Evolutionary conservation across 1,140 invertebrate genomes (phyloP), one percentile per base, ranked within the genome.

Genomic region (Eubasilissa regina): DNA sequence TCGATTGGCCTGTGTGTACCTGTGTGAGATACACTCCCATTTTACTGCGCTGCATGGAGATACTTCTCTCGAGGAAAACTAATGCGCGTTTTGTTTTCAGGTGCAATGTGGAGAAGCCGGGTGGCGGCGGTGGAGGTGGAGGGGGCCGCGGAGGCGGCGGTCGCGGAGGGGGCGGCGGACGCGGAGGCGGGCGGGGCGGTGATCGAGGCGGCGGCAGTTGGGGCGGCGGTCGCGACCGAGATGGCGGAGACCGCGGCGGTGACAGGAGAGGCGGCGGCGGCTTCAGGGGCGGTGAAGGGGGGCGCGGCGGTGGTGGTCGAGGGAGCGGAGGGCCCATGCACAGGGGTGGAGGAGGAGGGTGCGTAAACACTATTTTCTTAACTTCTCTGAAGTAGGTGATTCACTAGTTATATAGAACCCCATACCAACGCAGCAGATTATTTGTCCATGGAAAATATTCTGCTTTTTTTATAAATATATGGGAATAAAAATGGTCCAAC

Each of bases 81-180:
- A 12, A 25, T 11, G 9, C 9, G 9, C n/a, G 25, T 58, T 6
- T 10, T 44, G 13, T 73, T 78, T 44, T 13, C 53, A 87, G 90
- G 77, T 95, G 94, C 84, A 94, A 94, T 83, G 93, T 93, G 82
- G 93, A 91, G 66, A 96, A 92, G 86, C 94, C 95, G 9, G 87
- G 89, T 47, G 88, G 89, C 45, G 87, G 87, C 12, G 64, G 64
- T 43, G 81, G 84, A 15, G 84, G 85, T 9, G 83, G 84, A 11
- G 80, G 84, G 10, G 84, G 84, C 0, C 77, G 86, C 11, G 87
- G 89, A 45, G 88, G 89, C 21, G 87, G 87, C 47, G 85, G 87
- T 21, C 87, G 89, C 45, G 88, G 89, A 25, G 87, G 87, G 47
- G 85, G 87, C 21, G 85, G 87, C 21, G 86, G 84, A 7, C 19